Base-by-base conservation (phyloP, 2,888 invertebrate species). In the Meandrusa payeni region DNA sequence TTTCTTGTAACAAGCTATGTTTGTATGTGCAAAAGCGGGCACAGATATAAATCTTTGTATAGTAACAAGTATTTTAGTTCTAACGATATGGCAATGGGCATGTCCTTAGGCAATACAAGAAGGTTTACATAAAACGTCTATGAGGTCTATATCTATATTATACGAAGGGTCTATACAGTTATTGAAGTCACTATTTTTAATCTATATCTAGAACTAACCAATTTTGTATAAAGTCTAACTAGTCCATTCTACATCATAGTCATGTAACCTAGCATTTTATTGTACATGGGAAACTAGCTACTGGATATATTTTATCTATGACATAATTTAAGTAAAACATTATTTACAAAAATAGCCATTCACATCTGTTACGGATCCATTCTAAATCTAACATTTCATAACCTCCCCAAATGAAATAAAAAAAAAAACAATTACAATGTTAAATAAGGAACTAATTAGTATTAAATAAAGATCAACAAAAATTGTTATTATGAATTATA, bases 291-390 rank as follows among this genome's bases (percentile, higher is more conserved):
- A 77, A 83, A 76, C 86, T 85, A 85, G 61, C 83, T 82, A 85
- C 74, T 71, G 78, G 79, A 80, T 78, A 82, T 64, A 67, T 69
- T 77, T 73, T 76, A 76, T 74, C 74, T 82, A 83, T 78, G 73
- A 76, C 76, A 82, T 81, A 82, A 79, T 80, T 82, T 81, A 85
- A 77, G 76, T 81, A 80, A 81, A 78, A 79, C 64, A 64, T 77
- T 86, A 86, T 86, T 85, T 85, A 86, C 86, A 86, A 85, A 82
- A 86, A 82, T 83, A 85, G 81, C 82, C 78, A 78, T 70, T 67
- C 69, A 74, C 61, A 68, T 78, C 65, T 74, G 69, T 71, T 74
- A 48, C 50, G 73, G 72, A 74, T 75, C 64, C 62, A 58, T 37
- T 64, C 65, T 73, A 75, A 56, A 57, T 56, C 66, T 74, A 75